Base-by-base conservation (phyloP, 2,888 invertebrate species). In the Schizaphis graminum region DNA sequence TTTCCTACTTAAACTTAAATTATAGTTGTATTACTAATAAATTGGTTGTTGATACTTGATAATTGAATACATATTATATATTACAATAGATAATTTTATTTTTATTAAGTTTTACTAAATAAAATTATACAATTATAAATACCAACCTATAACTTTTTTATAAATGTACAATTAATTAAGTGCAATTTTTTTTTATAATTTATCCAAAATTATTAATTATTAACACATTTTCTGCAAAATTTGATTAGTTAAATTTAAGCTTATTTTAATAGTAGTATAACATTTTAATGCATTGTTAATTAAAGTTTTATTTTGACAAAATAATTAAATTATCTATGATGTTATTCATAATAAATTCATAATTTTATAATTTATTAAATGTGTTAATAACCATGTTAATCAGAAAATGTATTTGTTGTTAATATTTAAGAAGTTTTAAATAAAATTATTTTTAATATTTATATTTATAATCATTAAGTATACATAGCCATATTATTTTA, bases 401-500 rank as follows among this genome's bases (percentile, higher is more conserved):
- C 47, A 84, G n/a, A 89, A 56, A 84, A 89, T 56, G 89, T 89
- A 93, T 93, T 93, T 85, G 89, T 93, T 93, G 84, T 93, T 93
- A 89, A 57, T 89, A 84, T 56, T 16, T 89, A 47, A 47, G 57
- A 93, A 89, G 84, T 89, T 89, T 93, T 35, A 56, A 93, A 93
- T 93, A 84, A 93, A 93, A 93, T 89, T 93, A 67, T 87, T 88
- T 49, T 53, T 41, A 87, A 41, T 41, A 53, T 8, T 53, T 88
- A 49, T 87, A 88, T 92, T 88, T 67, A n/a, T 92, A 92, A n/a
- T 77, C 1, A 92, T 16, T 26, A 87, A 77, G 35, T 67, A 89
- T 57, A 41, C 4, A 93, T 89, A 57, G 84, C 89, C 89, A 93
- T 93, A 93, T 89, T 93, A 89, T 89, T 89, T 89, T 89, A 84